Evolutionary conservation across 2,113 vertebrate genomes (phyloP).

Genomic region (Centrocercus urophasianus): DNA sequence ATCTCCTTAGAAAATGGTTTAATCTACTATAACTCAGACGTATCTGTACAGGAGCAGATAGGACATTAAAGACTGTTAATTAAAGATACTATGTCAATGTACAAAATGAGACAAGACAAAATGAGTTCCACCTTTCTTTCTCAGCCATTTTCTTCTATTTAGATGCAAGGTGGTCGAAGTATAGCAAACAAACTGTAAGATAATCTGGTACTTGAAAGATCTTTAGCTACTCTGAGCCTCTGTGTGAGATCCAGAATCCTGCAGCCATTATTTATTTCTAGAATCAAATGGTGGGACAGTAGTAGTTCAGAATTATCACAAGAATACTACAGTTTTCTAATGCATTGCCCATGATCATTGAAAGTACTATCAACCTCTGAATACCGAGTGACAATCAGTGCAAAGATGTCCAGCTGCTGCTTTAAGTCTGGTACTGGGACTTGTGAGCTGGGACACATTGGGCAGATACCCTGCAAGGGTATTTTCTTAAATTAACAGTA

Average conservation of each 20-base stretch:
- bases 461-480: conserved; percentile 45
- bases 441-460: conserved; percentile 14
- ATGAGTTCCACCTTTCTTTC: neutral
- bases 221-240: conserved; percentile 47
- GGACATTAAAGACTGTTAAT: neutral
- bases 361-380: neutral
- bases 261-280: conserved; percentile 32
- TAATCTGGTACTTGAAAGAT: conserved; percentile 18
- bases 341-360: neutral
- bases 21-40: neutral
- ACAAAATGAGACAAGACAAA: neutral
- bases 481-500: conserved; percentile 68
- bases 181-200: neutral
- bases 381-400: conserved; percentile 19
- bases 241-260: conserved; percentile 4
- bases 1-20: neutral
- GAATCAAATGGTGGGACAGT: conserved; percentile 9
- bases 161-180: conserved; percentile 12
- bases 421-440: conserved; percentile 10
- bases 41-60: neutral
- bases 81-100: neutral
- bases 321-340: conserved; percentile 14
- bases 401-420: conserved; percentile 54
- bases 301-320: conserved; percentile 1
- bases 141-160: neutral